Evolutionary conservation across 2,888 invertebrate genomes (phyloP).

Genomic region (Aspidiotus rigidus): DNA sequence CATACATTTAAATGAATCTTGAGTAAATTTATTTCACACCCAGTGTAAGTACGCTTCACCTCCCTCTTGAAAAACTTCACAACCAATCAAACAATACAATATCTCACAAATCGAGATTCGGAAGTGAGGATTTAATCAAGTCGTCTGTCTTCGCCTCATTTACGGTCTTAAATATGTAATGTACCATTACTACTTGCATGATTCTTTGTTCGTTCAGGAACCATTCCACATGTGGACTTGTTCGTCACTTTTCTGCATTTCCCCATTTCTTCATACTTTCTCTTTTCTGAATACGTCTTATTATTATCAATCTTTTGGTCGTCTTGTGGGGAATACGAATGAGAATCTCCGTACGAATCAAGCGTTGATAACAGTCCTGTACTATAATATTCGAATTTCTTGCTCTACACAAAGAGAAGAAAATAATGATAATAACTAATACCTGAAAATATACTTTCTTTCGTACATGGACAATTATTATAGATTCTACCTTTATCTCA

Average conservation of each 20-base stretch:
- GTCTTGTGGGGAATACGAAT: conserved; percentile 22
- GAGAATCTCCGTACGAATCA: conserved; percentile 46
- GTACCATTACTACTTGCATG: not conserved
- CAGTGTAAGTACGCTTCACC: too few species aligned
- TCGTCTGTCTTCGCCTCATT: not conserved
- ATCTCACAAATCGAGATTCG: not conserved
- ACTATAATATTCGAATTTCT: conserved; percentile 83
- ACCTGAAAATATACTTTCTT: too few species aligned
- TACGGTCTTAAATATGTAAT: not conserved
- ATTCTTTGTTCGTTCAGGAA: conserved; percentile 8
- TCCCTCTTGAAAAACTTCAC: not conserved
- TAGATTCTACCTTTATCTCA: conserved; percentile 48
- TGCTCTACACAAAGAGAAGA: conserved; percentile 49
- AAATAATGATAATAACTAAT: too few species aligned
- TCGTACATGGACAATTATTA: too few species aligned
- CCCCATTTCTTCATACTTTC: conserved; percentile 26
- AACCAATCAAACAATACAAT: not conserved
- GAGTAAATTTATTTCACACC: too few species aligned
- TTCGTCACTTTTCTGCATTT: conserved; percentile 13
- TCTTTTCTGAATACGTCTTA: conserved; percentile 13
- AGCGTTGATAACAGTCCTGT: conserved; percentile 80
- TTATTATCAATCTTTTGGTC: conserved; percentile 16
- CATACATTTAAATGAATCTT: too few species aligned
- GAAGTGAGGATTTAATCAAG: too few species aligned
- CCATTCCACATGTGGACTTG: not conserved